Evolutionary conservation across 23 tunicate genomes (phyloP).

Genomic region (Phallusia fumigata): DNA sequence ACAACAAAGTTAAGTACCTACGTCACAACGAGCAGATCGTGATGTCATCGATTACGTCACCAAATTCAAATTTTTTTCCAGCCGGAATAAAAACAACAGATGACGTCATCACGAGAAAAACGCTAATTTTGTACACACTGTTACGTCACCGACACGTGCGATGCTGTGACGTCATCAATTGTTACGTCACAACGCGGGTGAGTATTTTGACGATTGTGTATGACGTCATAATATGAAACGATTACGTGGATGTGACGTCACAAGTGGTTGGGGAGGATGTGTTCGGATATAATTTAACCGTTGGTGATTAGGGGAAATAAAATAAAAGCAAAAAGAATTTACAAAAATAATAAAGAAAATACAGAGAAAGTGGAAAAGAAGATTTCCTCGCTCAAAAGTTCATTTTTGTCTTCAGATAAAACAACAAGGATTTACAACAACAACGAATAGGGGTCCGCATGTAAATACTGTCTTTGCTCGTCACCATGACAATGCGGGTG

Average conservation of each 20-base stretch:
- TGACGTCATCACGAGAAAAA: background rate
- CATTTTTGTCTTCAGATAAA: background rate
- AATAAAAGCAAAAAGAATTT: background rate
- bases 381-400: background rate
- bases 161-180: background rate
- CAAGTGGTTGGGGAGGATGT: too few species aligned
- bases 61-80: background rate
- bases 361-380: background rate
- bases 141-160: background rate
- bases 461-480: slow-evolving; percentile 4
- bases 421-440: background rate
- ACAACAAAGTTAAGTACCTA: slow-evolving; percentile 11
- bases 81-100: slow-evolving; percentile 4
- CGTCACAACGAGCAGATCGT: slow-evolving; percentile 5
- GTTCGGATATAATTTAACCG: too few species aligned
- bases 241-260: too few species aligned
- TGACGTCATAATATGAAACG: slow-evolving; percentile 1
- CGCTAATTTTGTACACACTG: background rate
- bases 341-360: slow-evolving; percentile 12
- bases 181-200: background rate
- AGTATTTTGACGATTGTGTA: background rate
- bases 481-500: background rate
- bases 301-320: background rate
- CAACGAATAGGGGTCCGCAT: background rate
- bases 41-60: background rate